Base-by-base conservation (phyloP, 2,113 vertebrate species). In the Siniperca chuatsi region DNA sequence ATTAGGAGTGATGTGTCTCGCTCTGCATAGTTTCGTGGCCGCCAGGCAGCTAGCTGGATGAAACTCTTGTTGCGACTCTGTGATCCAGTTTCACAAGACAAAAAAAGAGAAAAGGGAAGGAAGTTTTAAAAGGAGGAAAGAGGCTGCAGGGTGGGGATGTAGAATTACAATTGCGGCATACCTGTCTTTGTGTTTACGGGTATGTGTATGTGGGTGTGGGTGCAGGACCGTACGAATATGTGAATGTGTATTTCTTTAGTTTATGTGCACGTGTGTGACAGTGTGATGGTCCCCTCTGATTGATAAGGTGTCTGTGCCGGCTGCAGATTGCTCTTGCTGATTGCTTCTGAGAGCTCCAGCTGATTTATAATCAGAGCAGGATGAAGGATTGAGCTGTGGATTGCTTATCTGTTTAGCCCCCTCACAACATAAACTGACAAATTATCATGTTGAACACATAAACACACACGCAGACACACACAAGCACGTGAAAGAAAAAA, bases 351-450 rank as follows among this genome's bases (percentile, higher is more conserved):
- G 91, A 91, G 92, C 93, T 90, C 91, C 92, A 91, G 93, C 92
- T 92, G 93, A 94, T 95, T 94, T 93, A 95, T 94, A 95, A 94
- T 95, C 92, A 95, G 91, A 91, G 92, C 91, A 89, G 91, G 93
- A 94, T 94, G 92, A 93, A 91, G 92, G 92, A 94, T 94, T 92
- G 92, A 92, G 89, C 92, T 79, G 83, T 87, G 93, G 90, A 95
- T 95, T 95, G 92, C 91, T 94, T 94, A 93, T 94, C 93, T 94
- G 93, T 95, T 93, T 94, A 92, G 88, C 89, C 89, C 84, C 86
- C 89, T 82, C 90, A 87, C 94, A 92, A 92, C 90, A 91, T 93
- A 94, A 93, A 92, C 89, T 92, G 91, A 94, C 92, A 93, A 94
- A 94, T 94, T 93, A 94, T 93, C 92, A 92, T 92, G 91, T 93